Evolutionary conservation across 2,888 invertebrate species (phyloP).

Genomic region (Napeogenes sylphis): DNA sequence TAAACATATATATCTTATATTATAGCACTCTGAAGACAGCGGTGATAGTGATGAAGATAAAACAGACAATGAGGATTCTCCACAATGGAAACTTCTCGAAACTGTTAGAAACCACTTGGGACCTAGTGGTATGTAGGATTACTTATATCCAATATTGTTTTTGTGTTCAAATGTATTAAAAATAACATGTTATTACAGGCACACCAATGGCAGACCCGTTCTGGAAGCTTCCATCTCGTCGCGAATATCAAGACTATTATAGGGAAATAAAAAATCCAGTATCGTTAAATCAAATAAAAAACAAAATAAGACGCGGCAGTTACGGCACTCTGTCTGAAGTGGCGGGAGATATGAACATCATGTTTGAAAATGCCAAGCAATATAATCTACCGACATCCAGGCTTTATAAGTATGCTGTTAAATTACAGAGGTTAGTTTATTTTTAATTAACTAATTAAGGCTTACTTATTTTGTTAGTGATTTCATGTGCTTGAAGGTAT

Average conservation of each 20-base stretch:
- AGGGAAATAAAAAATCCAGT: constrained; percentile 97
- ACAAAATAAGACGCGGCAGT: constrained; percentile 87
- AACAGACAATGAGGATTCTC: constrained; percentile 82
- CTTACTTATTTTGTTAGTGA: too few species aligned
- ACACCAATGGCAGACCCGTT: constrained; percentile 93
- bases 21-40: constrained; percentile 72
- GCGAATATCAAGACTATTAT: constrained; percentile 98
- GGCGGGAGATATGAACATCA: constrained; percentile 94
- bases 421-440: constrained; percentile 81
- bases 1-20: not conserved
- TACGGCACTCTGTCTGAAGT: constrained; percentile 93
- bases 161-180: not conserved
- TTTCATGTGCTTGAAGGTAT: too few species aligned
- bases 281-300: constrained; percentile 93
- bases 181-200: constrained; percentile 68
- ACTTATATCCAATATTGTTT: not conserved
- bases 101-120: constrained; percentile 80
- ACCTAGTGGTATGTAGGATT: constrained; percentile 53
- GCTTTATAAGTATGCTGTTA: constrained; percentile 89
- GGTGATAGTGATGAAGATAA: constrained; percentile 82
- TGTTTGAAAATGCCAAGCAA: constrained; percentile 97
- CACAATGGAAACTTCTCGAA: constrained; percentile 94
- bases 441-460: too few species aligned
- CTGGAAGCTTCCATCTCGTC: constrained; percentile 92
- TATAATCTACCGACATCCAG: constrained; percentile 89